Evolutionary conservation across 2,888 invertebrate species (phyloP).

Genomic region (Microplitis manilae): DNA sequence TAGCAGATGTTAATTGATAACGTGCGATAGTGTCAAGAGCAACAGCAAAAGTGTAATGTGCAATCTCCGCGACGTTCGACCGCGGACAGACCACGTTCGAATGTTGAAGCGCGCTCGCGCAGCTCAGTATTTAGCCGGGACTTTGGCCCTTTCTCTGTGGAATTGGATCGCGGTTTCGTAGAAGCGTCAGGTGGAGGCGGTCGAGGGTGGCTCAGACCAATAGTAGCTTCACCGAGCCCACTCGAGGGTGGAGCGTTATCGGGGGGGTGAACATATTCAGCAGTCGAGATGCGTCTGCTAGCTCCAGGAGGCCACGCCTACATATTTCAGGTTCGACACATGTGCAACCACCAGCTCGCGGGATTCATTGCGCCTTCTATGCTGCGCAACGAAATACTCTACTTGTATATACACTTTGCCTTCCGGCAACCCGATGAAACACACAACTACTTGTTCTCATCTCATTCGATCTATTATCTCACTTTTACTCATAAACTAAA

Average conservation of each 20-base stretch:
- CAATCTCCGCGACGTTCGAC: slow-evolving; percentile 47
- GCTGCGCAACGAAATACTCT: slow-evolving; percentile 42
- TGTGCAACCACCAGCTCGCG: slow-evolving; percentile 59
- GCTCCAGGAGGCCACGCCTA: slow-evolving; percentile 69
- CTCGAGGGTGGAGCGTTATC: slow-evolving; percentile 58
- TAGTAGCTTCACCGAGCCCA: slow-evolving; percentile 59
- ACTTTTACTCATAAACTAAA: slow-evolving; percentile 26
- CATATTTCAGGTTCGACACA: slow-evolving; percentile 72
- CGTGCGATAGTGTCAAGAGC: slow-evolving; percentile 28
- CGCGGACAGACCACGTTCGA: slow-evolving; percentile 67
- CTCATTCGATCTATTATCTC: slow-evolving; percentile 36
- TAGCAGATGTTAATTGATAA: slow-evolving; percentile 22
- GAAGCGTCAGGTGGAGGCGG: slow-evolving; percentile 67
- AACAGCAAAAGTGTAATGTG: slow-evolving; percentile 7
- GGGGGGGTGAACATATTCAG: slow-evolving; percentile 70
- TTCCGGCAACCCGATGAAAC: slow-evolving; percentile 41
- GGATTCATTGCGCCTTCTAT: slow-evolving; percentile 42
- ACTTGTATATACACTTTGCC: slow-evolving; percentile 35
- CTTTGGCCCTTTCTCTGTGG: slow-evolving; percentile 43
- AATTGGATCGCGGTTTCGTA: slow-evolving; percentile 56
- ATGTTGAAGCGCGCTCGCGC: slow-evolving; percentile 64
- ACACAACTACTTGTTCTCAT: slow-evolving; percentile 43
- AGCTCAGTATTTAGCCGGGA: slow-evolving; percentile 65
- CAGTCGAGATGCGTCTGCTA: slow-evolving; percentile 70
- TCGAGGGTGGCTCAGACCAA: slow-evolving; percentile 68